These are phyloP conservation scores for Oncorhynchus nerka DNA, from an alignment of 2,113 vertebrate species.

Conservation along the genomic window DNA sequence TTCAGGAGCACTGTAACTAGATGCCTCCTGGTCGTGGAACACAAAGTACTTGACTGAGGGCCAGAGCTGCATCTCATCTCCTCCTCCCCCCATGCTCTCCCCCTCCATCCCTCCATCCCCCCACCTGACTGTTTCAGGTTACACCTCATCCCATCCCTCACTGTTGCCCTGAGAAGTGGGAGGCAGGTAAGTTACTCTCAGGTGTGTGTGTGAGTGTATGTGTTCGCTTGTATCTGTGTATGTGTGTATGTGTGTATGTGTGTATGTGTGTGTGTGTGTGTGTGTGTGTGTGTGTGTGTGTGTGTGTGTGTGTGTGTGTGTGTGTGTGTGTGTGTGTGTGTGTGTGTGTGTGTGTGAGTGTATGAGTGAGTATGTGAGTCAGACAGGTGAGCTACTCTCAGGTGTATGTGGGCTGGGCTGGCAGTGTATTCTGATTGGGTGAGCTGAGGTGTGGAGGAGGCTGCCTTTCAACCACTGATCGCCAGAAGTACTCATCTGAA, in stretches of 20 bases:
- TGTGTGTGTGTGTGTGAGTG: neutral
- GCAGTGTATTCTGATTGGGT: slow-evolving; percentile 75
- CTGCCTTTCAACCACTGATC: slow-evolving; percentile 84
- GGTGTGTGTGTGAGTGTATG: neutral
- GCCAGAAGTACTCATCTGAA: slow-evolving; percentile 82
- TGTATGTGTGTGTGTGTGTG: neutral
- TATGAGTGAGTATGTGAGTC: slow-evolving; percentile 39
- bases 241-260: neutral
- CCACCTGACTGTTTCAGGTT: slow-evolving; percentile 56
- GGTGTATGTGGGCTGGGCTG: slow-evolving; percentile 33
- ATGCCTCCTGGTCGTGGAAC: slow-evolving; percentile 82
- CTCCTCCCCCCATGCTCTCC: slow-evolving; percentile 62
- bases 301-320: neutral
- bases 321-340: neutral
- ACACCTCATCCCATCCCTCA: slow-evolving; percentile 36
- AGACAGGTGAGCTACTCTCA: neutral
- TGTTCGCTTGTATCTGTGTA: neutral
- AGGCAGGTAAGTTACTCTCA: slow-evolving; percentile 22
- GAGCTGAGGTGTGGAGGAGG: slow-evolving; percentile 75
- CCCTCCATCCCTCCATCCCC: neutral
- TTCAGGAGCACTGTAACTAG: slow-evolving; percentile 82
- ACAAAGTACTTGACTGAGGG: slow-evolving; percentile 91
- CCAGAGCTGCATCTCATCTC: slow-evolving; percentile 85
- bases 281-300: neutral
- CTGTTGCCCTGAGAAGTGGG: slow-evolving; percentile 33